Percentiles rank a stretch among this genome's conserved stretches.
Evolutionary conservation across 2,113 vertebrate genomes (phyloP).

Genomic region (Lasiurus cinereus): DNA sequence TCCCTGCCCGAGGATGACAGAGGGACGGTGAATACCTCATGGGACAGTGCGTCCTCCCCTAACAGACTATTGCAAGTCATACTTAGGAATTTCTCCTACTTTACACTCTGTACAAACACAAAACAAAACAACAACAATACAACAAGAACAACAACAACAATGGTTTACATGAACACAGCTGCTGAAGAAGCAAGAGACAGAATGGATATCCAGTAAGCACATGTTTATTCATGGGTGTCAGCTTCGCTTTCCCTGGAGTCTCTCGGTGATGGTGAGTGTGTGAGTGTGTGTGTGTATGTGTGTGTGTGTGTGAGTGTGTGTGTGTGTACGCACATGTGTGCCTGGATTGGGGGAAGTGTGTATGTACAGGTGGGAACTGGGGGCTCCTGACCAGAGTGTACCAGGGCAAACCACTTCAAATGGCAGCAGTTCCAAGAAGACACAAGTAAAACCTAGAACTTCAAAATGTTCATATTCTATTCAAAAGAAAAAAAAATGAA

Average conservation of each 20-base stretch:
- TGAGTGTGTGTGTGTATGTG: slow-evolving; percentile 8
- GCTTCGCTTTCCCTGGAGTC: slow-evolving; percentile 83
- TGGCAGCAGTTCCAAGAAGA: slow-evolving; percentile 91
- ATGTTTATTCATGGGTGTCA: slow-evolving; percentile 85
- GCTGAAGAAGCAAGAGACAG: slow-evolving; percentile 90
- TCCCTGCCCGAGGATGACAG: slow-evolving; percentile 83
- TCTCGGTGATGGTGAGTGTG: slow-evolving; percentile 70
- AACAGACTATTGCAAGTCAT: slow-evolving; percentile 92
- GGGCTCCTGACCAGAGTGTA: slow-evolving; percentile 73
- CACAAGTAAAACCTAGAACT: slow-evolving; percentile 84
- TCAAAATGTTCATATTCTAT: slow-evolving; percentile 86
- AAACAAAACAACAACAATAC: slow-evolving; percentile 74
- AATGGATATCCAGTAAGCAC: slow-evolving; percentile 86
- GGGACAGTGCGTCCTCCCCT: slow-evolving; percentile 91
- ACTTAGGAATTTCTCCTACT: slow-evolving; percentile 90
- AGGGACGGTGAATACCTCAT: slow-evolving; percentile 90
- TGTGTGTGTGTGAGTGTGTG: background rate
- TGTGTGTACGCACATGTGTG: background rate
- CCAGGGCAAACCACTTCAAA: slow-evolving; percentile 83
- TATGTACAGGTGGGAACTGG: slow-evolving; percentile 50
- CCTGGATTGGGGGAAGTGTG: slow-evolving; percentile 26
- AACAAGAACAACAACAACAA: slow-evolving; percentile 71
- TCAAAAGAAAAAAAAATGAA: slow-evolving; percentile 83
- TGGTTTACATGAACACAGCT: slow-evolving; percentile 99
- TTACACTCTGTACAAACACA: slow-evolving; percentile 93